Base-by-base conservation (phyloP, 92 coral and sea anemone genomes). In the Diadumene lineata region DNA sequence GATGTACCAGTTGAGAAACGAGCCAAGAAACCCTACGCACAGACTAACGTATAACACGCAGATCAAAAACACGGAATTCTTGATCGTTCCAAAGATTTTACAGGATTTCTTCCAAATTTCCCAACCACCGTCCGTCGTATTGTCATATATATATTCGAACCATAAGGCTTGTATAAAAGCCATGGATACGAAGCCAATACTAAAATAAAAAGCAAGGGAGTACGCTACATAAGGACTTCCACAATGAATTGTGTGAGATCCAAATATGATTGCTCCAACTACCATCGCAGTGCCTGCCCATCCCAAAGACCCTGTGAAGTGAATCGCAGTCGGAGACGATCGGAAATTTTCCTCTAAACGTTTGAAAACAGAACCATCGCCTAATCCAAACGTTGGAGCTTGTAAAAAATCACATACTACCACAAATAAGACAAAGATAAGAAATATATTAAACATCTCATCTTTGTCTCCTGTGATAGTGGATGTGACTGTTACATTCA, bases 1-100 rank as follows among this genome's bases (percentile, higher is more conserved):
- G 61, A 89, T 70, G 86, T 72, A 89, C 94, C 94, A 89, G 76
- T 81, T 81, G 18, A 86, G 78, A 65, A 89, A 89, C 15, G 85
- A 85, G 34, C 79, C 75, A 58, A 89, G 73, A 63, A 89, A 79
- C 19, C 90, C 84, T 56, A 79, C 46, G 70, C 80, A 74, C 31
- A 86, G 53, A 60, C 89, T 83, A 56, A 75, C 64, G 70, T 77
- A 78, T 46, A 86, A 73, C 34, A 84, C 27, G 32, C 81, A 69
- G 31, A 82, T 19, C 30, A 75, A 75, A 79, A 89, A 89, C 21
- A 77, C 69, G 30, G 72, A 71, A 33, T 78, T 74, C 50, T 70
- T 69, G 26, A 77, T 64, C 34, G 81, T 86, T 48, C 74, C 56
- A 18, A 89, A 57, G 34, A 78, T 58, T 27, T 71, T 72, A n/a